phyloP scores from a whole-genome alignment of 1,140 invertebrate genomes.

The Aporrectodea caliginosa region DNA sequence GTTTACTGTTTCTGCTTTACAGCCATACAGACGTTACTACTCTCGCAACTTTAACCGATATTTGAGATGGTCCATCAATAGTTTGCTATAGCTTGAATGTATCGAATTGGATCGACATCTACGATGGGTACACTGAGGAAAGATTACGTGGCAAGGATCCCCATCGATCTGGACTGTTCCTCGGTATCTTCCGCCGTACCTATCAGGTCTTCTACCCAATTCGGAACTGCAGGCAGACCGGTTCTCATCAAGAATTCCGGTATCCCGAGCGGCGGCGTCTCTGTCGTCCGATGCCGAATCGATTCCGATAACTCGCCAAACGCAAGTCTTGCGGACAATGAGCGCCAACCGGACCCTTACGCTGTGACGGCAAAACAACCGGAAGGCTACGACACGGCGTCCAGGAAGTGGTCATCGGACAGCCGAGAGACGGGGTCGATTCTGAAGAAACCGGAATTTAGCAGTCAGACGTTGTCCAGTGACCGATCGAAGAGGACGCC shows the following conservation, averaged over 20 bases:
- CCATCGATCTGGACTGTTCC: neutral
- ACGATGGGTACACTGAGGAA: neutral
- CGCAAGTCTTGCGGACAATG: neutral
- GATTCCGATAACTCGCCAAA: neutral
- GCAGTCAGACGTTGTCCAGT: neutral
- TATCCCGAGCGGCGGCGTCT: neutral
- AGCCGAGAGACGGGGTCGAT: neutral
- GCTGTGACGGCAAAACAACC: no score
- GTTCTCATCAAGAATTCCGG: no score
- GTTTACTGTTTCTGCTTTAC: no score
- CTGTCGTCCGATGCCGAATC: neutral
- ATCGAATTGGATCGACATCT: neutral
- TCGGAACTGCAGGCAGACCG: no score
- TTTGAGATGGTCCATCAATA: no score
- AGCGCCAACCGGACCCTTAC: neutral
- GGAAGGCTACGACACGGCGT: neutral
- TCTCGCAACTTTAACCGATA: no score
- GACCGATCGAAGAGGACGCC: neutral
- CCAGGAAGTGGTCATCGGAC: neutral
- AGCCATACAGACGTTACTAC: no score
- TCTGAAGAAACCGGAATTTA: neutral
- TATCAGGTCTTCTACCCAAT: no score
- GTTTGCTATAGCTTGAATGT: neutral
- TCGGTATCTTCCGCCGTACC: neutral
- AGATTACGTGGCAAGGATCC: neutral